Conservation (phyloP, 2,888 invertebrate genomes). For the Argyra leucocephala region DNA sequence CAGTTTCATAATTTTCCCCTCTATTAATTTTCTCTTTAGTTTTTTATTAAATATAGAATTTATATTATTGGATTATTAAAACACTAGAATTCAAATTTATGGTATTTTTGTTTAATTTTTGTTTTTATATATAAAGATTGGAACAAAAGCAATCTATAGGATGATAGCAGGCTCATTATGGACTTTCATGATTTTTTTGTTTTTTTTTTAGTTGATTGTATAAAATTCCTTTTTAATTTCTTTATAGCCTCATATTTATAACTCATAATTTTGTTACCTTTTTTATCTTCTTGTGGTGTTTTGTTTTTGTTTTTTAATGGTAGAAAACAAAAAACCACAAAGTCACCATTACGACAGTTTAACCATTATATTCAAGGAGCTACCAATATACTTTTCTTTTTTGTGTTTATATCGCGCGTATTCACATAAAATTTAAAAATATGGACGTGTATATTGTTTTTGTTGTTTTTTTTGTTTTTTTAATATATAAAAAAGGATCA, state of each 20-base stretch:
- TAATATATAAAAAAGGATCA: not conserved
- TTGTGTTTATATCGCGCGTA: not conserved
- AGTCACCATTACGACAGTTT: constrained; percentile 1
- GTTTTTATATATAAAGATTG: not conserved
- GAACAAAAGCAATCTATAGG: not conserved
- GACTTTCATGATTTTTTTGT: not conserved
- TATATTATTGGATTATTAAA: no score
- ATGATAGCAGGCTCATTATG: not conserved
- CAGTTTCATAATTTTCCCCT: not conserved
- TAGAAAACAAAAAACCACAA: not conserved
- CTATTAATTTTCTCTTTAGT: no score
- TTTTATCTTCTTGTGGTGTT: not conserved
- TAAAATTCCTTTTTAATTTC: not conserved
- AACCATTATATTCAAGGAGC: not conserved
- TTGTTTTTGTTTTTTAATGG: not conserved
- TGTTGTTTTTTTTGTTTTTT: no score
- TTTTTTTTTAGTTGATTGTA: not conserved
- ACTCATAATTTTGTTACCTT: not conserved
- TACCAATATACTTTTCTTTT: not conserved
- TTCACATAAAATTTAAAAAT: not conserved
- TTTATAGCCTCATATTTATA: not conserved
- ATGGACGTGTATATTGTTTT: not conserved
- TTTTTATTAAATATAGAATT: no score
- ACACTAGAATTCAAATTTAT: no score
- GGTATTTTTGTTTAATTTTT: no score